phyloP scores from a whole-genome alignment of 2,113 vertebrate species.

The Catharus bicknelli region DNA sequence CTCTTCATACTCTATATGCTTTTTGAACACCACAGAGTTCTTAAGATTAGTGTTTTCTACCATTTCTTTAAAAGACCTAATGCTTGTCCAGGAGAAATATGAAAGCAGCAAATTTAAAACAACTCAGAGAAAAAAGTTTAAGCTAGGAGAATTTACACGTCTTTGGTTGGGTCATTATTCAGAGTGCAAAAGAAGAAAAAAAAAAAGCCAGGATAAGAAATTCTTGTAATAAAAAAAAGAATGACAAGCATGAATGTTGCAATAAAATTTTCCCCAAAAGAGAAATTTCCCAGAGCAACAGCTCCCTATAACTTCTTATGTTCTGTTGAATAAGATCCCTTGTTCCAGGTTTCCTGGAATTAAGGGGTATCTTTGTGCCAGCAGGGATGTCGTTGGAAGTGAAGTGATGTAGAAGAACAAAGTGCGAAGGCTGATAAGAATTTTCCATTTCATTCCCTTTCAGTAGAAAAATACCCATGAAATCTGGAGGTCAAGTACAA shows the following conservation, averaged over 20 bases:
- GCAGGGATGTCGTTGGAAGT: neutral
- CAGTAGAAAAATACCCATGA: neutral
- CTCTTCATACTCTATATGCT: neutral
- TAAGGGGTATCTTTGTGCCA: neutral
- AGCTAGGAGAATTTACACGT: neutral
- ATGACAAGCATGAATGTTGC: neutral
- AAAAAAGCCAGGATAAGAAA: neutral
- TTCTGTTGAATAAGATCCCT: neutral
- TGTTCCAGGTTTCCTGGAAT: neutral
- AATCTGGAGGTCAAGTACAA: neutral
- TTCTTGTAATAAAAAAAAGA: neutral
- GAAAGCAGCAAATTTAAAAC: neutral
- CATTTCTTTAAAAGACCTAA: neutral
- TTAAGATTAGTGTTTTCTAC: neutral
- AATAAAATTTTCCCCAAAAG: neutral
- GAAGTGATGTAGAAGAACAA: neutral
- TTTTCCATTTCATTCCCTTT: neutral
- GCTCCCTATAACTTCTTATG: neutral
- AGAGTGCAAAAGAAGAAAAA: neutral
- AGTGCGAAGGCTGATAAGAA: neutral
- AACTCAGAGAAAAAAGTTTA: neutral
- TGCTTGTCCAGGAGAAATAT: neutral
- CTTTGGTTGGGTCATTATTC: neutral
- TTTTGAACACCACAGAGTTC: neutral
- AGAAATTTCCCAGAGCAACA: neutral